Evolutionary conservation across 2,888 invertebrate species (phyloP).

Genomic region (Aelia acuminata): DNA sequence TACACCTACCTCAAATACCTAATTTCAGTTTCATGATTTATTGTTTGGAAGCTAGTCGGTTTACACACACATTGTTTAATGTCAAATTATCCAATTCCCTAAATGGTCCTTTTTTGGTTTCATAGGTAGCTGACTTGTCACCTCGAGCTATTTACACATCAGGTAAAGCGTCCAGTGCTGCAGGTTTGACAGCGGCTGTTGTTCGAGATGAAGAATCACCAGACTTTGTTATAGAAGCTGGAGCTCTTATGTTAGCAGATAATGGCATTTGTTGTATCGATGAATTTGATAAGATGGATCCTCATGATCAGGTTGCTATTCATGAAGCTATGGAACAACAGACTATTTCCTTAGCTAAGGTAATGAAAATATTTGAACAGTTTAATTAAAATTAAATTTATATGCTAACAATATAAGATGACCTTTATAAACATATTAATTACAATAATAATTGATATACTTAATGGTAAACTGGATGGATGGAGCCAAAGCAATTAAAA

Average conservation of each 20-base stretch:
- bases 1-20: too few relatives aligned
- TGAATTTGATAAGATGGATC: conserved; percentile 99
- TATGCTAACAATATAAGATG: too few relatives aligned
- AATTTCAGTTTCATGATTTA: too few relatives aligned
- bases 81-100: neutral
- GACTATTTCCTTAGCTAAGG: conserved; percentile 98
- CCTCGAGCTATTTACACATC: conserved; percentile 98
- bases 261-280: conserved; percentile 99
- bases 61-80: too few relatives aligned
- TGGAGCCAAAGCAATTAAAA: too few relatives aligned
- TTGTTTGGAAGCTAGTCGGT: too few relatives aligned
- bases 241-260: conserved; percentile 99
- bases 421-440: neutral
- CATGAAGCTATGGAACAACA: conserved; percentile 99
- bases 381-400: too few relatives aligned
- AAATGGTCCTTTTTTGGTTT: neutral
- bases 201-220: conserved; percentile 97
- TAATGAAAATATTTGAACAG: conserved; percentile 68
- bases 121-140: conserved; percentile 85
- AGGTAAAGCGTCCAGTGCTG: conserved; percentile 97
- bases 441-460: neutral
- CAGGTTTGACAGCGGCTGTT: conserved; percentile 98
- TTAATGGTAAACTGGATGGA: neutral
- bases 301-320: conserved; percentile 96
- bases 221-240: conserved; percentile 99